Evolutionary conservation across 1,140 invertebrate genomes (phyloP), one percentile per base, ranked within the genome.

Genomic region (Laodelphax striatellus): DNA sequence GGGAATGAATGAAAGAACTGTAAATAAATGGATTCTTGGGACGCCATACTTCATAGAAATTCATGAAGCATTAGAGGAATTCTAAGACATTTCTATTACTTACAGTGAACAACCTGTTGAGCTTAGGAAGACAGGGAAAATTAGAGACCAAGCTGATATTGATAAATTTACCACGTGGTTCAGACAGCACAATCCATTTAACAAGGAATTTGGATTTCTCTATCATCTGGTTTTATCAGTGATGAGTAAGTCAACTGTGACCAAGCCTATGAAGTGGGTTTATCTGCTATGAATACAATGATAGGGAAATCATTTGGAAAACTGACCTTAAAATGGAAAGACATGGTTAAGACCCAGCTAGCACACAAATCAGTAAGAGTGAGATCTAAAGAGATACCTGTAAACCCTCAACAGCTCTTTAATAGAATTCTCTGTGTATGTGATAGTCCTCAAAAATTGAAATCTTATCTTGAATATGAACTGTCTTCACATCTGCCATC

Each of bases 391-490:
- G 17, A 50, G 17, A 41, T 54, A 6, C n/a, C 38, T 43, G 62
- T 63, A 1, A 62, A 62, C 42, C 31, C 60, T 14, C 57, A 62
- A 60, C 60, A 62, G 57, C 28, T 62, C 19, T 62, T 62, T 21
- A 59, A 62, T 53, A 8, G 60, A 8, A 62, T 62, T 3, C 16
- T 9, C 16, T 62, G n/a, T 62, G 61, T 62, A 2, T 44, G 22
- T 62, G 24, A 58, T 11, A 52, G 58, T 19, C 10, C 22, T n/a
- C 8, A 17, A 24, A 58, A 62, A 19, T 52, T 62, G 21, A 55
- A 59, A 52, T 54, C 13, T 2, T 62, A 62, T 52, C 5, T 62
- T n/a, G 42, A 61, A 50, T 62, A 62, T 31, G 60, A 62, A 31
- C 41, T 62, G 14, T 28, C 60, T 31, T 43, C 60, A 8, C 57